Percentiles rank a stretch among this genome's conserved stretches.
Evolutionary conservation across 2,888 invertebrate species (phyloP).

Genomic region (Cremastobaeus sp.): DNA sequence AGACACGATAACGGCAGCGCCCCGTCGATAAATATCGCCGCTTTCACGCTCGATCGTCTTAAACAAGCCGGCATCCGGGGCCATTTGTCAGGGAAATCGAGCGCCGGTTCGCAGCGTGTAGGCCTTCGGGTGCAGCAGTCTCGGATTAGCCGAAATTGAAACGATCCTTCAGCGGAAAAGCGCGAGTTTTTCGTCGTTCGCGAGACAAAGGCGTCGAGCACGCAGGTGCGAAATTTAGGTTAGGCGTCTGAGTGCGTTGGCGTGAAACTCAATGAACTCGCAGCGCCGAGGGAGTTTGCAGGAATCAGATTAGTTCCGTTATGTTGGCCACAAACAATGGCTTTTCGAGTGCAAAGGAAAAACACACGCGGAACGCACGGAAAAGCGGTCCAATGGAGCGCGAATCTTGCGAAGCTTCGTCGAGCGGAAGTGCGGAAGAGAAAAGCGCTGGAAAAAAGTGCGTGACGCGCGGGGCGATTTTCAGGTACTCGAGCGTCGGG

Average conservation of each 20-base stretch:
- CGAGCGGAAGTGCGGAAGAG: conserved; percentile 58
- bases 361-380: conserved; percentile 50
- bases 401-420: conserved; percentile 45
- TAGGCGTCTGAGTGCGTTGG: conserved; percentile 64
- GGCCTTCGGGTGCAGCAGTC: not conserved
- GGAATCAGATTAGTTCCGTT: conserved; percentile 73
- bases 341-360: conserved; percentile 44
- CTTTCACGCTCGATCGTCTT: conserved; percentile 31
- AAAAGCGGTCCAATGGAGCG: conserved; percentile 56
- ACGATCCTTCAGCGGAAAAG: not conserved
- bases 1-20: conserved; percentile 15
- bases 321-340: conserved; percentile 67
- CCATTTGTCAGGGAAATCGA: conserved; percentile 29
- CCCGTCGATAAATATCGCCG: conserved; percentile 12
- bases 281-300: conserved; percentile 60
- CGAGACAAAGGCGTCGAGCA: conserved; percentile 13
- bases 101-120: not conserved
- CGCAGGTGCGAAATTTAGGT: conserved; percentile 64
- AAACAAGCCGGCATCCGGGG: conserved; percentile 7
- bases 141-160: not conserved
- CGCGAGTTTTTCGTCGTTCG: not conserved
- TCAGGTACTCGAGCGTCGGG: conserved; percentile 17
- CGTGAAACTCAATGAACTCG: conserved; percentile 70
- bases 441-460: conserved; percentile 34
- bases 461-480: conserved; percentile 6